phyloP scores from a whole-genome alignment of 2,888 invertebrate species.

The Choristoneura rosaceana region DNA sequence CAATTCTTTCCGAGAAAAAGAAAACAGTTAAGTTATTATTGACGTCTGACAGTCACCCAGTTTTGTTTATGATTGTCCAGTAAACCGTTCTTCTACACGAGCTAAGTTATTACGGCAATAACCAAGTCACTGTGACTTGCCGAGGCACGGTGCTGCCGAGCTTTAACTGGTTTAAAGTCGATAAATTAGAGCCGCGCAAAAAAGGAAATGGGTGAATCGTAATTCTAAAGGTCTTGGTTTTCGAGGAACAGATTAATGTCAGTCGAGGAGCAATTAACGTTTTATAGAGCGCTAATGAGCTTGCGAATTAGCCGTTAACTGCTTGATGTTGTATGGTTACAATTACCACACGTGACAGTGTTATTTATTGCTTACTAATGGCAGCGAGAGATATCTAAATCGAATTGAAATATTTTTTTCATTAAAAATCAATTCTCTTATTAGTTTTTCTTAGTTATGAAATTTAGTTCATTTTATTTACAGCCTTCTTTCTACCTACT shows the following conservation, averaged over 20 bases:
- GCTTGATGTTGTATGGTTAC: constrained; percentile 16
- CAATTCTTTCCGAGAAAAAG: too few species aligned
- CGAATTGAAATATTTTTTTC: background rate
- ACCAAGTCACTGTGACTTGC: constrained; percentile 8
- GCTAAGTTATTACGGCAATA: background rate
- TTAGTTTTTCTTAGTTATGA: too few species aligned
- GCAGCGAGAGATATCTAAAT: background rate
- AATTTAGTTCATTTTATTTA: too few species aligned
- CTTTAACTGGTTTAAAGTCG: constrained; percentile 7
- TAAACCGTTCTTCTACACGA: background rate
- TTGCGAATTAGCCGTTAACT: constrained; percentile 33
- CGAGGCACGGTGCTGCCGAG: background rate
- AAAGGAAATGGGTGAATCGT: constrained; percentile 35
- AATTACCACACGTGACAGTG: constrained; percentile 25
- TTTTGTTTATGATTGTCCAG: background rate
- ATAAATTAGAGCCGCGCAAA: constrained; percentile 26
- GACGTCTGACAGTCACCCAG: background rate
- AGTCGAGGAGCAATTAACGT: constrained; percentile 57
- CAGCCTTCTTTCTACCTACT: too few species aligned
- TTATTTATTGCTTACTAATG: constrained; percentile 3
- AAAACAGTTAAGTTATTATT: background rate
- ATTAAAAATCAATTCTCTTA: background rate
- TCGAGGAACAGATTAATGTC: constrained; percentile 53
- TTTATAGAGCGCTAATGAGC: constrained; percentile 50
- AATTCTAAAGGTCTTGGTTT: constrained; percentile 44